These are phyloP conservation scores for Erebia epiphron DNA, from an alignment of 2,888 invertebrate genomes.

Conservation along the genomic window DNA sequence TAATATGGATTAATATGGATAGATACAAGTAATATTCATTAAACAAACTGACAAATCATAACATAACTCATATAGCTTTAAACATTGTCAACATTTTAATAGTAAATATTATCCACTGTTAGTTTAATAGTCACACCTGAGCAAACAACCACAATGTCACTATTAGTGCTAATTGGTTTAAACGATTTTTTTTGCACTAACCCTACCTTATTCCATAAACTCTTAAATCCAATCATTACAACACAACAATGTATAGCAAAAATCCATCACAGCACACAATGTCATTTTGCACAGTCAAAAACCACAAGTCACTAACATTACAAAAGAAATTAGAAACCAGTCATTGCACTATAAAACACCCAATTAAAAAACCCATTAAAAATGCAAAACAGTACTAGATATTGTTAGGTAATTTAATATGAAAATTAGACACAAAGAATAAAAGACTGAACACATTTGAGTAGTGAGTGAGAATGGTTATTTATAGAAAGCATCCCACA, in stretches of 20 bases:
- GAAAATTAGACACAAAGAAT: constrained; percentile 32
- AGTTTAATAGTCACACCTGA: constrained; percentile 3
- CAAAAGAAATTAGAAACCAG: constrained; percentile 19
- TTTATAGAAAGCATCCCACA: constrained; percentile 73
- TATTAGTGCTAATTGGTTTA: constrained; percentile 25
- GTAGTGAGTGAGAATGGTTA: constrained; percentile 60
- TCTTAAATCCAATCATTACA: constrained; percentile 66
- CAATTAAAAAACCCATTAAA: constrained; percentile 18
- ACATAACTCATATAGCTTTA: neutral
- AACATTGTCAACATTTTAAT: neutral
- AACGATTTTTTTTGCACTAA: constrained; percentile 24
- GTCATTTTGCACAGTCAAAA: constrained; percentile 52
- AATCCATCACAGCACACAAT: constrained; percentile 42
- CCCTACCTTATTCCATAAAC: constrained; percentile 61
- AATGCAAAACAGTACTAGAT: constrained; percentile 23
- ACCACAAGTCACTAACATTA: constrained; percentile 42
- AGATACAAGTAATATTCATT: neutral
- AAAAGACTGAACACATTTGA: constrained; percentile 42
- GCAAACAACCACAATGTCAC: constrained; percentile 9
- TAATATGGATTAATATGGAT: too few species aligned
- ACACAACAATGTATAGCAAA: constrained; percentile 40
- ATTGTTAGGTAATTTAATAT: constrained; percentile 28
- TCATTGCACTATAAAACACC: constrained; percentile 30
- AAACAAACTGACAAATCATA: neutral
- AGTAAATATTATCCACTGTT: constrained; percentile 2